Evolutionary conservation across 2,888 invertebrate genomes (phyloP).

Genomic region (Lissonota sp.): DNA sequence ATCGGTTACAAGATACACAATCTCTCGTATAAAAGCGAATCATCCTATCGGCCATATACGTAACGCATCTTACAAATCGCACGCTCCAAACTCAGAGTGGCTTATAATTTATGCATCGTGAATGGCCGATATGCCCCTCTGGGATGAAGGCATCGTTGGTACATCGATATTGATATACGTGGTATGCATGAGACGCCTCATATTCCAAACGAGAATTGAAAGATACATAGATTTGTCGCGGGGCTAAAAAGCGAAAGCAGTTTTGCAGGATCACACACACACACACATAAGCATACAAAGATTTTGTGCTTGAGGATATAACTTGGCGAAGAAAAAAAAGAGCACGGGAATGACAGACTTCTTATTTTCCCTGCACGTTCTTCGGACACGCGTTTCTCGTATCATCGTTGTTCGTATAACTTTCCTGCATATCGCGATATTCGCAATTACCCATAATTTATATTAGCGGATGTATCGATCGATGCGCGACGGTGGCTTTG

Average conservation of each 20-base stretch:
- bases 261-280: conserved; percentile 16
- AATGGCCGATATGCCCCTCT: too few relatives aligned
- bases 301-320: not conserved
- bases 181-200: conserved; percentile 28
- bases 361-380: conserved; percentile 15
- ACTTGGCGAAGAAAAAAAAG: not conserved
- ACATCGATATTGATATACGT: conserved; percentile 1
- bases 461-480: conserved; percentile 43
- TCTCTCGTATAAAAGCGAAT: conserved; percentile 39
- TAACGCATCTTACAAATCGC: too few relatives aligned
- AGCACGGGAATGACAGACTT: not conserved
- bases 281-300: not conserved
- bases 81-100: too few relatives aligned
- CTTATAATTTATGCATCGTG: too few relatives aligned
- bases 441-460: conserved; percentile 43
- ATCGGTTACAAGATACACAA: conserved; percentile 40
- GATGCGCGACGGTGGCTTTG: conserved; percentile 6
- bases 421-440: not conserved
- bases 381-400: not conserved
- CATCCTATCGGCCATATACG: conserved; percentile 9
- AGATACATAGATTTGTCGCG: conserved; percentile 33
- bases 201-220: conserved; percentile 37
- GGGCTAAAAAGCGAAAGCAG: conserved; percentile 45
- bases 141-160: not conserved
- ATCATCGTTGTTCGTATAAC: not conserved